phyloP scores from a whole-genome alignment of 92 coral and sea anemone species.

The Plumapathes pennacea region DNA sequence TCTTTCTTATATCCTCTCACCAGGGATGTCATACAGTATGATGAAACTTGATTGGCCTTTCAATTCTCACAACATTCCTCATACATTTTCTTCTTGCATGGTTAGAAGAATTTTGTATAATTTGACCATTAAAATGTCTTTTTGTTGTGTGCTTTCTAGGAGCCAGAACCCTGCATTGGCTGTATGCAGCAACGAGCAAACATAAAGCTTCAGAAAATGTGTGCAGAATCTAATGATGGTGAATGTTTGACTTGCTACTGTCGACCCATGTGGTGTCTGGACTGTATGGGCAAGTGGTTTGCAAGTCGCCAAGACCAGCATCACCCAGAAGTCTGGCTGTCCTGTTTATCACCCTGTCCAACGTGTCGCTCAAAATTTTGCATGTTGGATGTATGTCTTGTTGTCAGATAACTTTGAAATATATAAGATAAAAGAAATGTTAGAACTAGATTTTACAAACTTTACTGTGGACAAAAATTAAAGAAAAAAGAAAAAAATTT shows the following conservation, averaged over 20 bases:
- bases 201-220: constrained; percentile 86
- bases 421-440: too few species aligned
- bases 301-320: constrained; percentile 97
- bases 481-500: too few species aligned
- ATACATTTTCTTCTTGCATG: too few species aligned
- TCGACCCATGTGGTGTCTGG: constrained; percentile 98
- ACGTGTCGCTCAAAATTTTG: constrained; percentile 92
- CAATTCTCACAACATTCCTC: too few species aligned
- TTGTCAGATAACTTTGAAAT: constrained; percentile 57
- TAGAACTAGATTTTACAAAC: too few species aligned
- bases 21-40: too few species aligned
- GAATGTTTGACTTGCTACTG: constrained; percentile 90
- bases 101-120: not conserved
- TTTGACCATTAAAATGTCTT: too few species aligned
- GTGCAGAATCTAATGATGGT: constrained; percentile 79
- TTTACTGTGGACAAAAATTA: too few species aligned
- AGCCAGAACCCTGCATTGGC: constrained; percentile 91
- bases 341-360: constrained; percentile 90
- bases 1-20: too few species aligned
- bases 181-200: constrained; percentile 91
- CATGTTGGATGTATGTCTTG: constrained; percentile 84
- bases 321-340: constrained; percentile 87
- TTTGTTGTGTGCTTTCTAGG: constrained; percentile 46
- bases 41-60: not conserved
- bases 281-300: constrained; percentile 99